A percentile compares a stretch with the other conserved stretches of the same genome.
Conservation (phyloP, 2,113 vertebrate species). For the Cranoglanis bouderius region DNA sequence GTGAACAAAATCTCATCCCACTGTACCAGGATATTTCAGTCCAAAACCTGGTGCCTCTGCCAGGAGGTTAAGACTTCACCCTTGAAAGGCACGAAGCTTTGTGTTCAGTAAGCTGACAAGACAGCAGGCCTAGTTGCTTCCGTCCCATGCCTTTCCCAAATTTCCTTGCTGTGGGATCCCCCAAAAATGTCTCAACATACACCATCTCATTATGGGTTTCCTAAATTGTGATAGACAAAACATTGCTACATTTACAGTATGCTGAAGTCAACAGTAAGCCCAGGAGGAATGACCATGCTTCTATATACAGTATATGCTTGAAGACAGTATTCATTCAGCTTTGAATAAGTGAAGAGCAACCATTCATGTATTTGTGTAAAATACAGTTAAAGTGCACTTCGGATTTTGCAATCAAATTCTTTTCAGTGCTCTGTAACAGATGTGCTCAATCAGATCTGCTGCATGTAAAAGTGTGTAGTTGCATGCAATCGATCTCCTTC, state of each 20-base stretch:
- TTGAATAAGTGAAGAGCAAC: not conserved
- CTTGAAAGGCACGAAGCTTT: not conserved
- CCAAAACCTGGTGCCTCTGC: not conserved
- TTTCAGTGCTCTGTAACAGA: not conserved
- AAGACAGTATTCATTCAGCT: not conserved
- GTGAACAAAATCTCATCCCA: not conserved
- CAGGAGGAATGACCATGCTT: not conserved
- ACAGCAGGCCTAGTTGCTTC: not conserved
- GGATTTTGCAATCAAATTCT: not conserved
- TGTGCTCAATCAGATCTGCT: not conserved
- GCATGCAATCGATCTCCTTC: not conserved
- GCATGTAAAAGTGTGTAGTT: not conserved
- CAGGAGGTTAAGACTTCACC: not conserved
- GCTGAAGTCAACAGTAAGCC: not conserved
- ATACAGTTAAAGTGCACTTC: not conserved
- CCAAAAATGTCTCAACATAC: constrained; percentile 38
- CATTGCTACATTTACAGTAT: constrained; percentile 29
- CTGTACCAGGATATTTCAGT: not conserved
- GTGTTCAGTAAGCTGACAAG: not conserved
- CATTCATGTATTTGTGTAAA: not conserved
- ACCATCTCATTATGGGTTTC: constrained; percentile 44
- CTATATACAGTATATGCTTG: not conserved
- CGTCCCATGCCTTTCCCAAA: constrained; percentile 14
- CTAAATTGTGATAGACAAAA: constrained; percentile 27
- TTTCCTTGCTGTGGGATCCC: constrained; percentile 38